Evolutionary conservation across 92 coral and sea anemone genomes (phyloP).

Genomic region (Parazoanthus swiftii): DNA sequence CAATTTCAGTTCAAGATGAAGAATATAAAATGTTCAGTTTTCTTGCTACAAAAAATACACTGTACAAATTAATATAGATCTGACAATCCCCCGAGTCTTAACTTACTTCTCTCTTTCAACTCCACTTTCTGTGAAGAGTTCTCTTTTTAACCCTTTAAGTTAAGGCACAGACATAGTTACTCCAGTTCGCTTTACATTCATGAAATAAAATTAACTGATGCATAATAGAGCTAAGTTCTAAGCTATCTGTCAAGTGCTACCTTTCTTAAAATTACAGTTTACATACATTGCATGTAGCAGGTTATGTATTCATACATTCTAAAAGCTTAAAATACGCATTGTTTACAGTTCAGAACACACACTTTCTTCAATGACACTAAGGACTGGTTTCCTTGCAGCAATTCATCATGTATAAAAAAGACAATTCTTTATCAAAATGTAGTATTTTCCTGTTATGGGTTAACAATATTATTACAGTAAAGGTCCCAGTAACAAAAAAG

Average conservation of each 20-base stretch:
- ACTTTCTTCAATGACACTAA: not conserved
- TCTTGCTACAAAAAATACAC: too few species aligned
- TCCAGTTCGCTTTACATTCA: not conserved
- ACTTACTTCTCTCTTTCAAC: too few species aligned
- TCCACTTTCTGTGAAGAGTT: not conserved
- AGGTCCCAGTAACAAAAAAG: too few species aligned
- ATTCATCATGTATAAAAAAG: not conserved
- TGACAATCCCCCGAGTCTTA: too few species aligned
- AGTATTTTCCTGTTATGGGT: not conserved
- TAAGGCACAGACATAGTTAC: not conserved
- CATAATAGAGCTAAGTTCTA: not conserved
- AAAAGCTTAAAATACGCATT: not conserved
- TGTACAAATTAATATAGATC: too few species aligned
- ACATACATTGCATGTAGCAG: not conserved
- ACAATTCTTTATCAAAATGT: not conserved
- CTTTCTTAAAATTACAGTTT: not conserved
- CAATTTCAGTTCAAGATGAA: too few species aligned
- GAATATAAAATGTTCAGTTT: too few species aligned
- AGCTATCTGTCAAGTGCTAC: not conserved
- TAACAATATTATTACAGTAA: not conserved
- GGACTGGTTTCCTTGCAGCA: not conserved
- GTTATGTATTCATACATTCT: not conserved
- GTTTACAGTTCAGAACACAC: not conserved
- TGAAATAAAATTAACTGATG: not conserved
- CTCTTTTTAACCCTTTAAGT: too few species aligned